phyloP scores from a whole-genome alignment of 1,140 invertebrate species.

The Acyrthosiphon pisum region DNA sequence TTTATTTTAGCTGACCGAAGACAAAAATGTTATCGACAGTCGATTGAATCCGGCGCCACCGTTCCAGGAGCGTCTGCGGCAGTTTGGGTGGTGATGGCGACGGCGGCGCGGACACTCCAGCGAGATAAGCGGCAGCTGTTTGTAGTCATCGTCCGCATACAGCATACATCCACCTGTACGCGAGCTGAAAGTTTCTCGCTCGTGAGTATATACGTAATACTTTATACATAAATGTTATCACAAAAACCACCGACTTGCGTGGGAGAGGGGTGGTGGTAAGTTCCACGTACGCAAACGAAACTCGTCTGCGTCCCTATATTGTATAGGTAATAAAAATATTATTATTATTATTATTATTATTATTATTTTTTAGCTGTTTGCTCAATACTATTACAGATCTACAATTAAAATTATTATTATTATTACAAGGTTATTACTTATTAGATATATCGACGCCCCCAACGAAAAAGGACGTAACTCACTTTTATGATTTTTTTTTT shows the following conservation, averaged over 20 bases:
- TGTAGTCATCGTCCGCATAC: background rate
- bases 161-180: background rate
- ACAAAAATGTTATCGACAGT: background rate
- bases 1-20: background rate
- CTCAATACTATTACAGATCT: no score
- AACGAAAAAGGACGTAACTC: no score
- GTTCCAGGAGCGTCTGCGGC: no score
- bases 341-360: no score
- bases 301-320: background rate
- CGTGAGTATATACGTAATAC: background rate
- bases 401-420: no score
- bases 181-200: background rate
- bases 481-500: no score
- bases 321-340: no score
- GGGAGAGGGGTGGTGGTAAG: background rate
- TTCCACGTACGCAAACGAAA: background rate
- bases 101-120: background rate
- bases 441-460: no score
- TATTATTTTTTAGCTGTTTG: no score
- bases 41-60: background rate
- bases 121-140: background rate
- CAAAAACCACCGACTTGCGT: background rate
- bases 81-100: background rate
- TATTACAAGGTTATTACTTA: no score
- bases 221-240: background rate